Base-by-base conservation (phyloP, 2,888 invertebrate genomes). In the Tillus elongatus region DNA sequence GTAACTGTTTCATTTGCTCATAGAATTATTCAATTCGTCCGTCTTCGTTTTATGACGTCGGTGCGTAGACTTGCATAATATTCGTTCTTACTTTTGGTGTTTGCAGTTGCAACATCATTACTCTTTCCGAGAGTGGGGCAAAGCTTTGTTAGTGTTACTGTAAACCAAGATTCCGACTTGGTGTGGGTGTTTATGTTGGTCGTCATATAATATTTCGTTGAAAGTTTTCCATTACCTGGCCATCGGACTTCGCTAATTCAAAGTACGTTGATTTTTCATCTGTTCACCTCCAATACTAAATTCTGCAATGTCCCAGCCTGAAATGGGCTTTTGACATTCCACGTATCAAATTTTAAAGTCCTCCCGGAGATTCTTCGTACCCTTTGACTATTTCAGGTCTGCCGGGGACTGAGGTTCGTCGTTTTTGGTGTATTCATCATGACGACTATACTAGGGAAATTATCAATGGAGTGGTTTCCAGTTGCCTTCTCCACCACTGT, bases 401-500 rank as follows among this genome's bases (percentile, higher is more conserved):
- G 24, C 24, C 24, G 24, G 24, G 24, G 24, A 19, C 24, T 19
- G 6, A 19, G 24, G 24, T 8, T 19, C 24, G n/a, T 19, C n/a
- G 24, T 19, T 6, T 19, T 19, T 8, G 24, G 6, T 19, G 24
- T 19, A 19, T 19, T 19, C 24, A 19, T 19, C 24, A 8, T 19
- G 24, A 19, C 24, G 24, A 19, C n/a, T 19, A 19, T 19, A 19
- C 24, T 19, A 19, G 24, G 24, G n/a, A 19, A 19, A 19, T 19
- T 19, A n/a, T 19, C n/a, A 19, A 19, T 19, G n/a, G 24, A 19
- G 24, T 19, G 24, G n/a, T 19, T 19, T 19, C 24, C 24, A 6
- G 24, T 19, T n/a, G 24, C n/a, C 24, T n/a, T n/a, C n/a, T 19
- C 24, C 24, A 19, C n/a, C 24, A n/a, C 24, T 19, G 24, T 19